Percentiles rank a stretch among this genome's conserved stretches.
These are phyloP conservation scores for Drosophila kikkawai DNA, from an alignment of 1,140 invertebrate genomes.

Conservation along the genomic window DNA sequence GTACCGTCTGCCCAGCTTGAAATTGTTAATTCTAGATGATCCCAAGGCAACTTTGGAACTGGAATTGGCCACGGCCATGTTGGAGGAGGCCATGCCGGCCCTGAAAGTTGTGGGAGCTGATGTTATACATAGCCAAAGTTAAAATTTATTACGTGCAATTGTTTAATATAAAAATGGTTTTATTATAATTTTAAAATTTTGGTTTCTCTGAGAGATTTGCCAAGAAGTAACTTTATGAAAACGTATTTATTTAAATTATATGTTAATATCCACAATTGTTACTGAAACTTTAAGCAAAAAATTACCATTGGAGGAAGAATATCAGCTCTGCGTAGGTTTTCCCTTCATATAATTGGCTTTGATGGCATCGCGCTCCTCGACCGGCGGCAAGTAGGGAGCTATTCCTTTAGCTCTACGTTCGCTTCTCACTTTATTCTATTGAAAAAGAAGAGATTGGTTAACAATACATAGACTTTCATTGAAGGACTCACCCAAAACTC, in stretches of 20 bases:
- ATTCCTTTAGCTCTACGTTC: slow-evolving; percentile 77
- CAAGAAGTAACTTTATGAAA: slow-evolving; percentile 6
- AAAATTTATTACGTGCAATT: slow-evolving; percentile 41
- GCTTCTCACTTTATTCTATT: slow-evolving; percentile 73
- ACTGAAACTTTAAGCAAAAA: slow-evolving; percentile 10
- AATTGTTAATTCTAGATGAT: slow-evolving; percentile 86
- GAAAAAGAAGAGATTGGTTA: background rate
- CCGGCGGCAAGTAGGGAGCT: slow-evolving; percentile 67
- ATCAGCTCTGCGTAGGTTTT: slow-evolving; percentile 56
- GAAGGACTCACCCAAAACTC: slow-evolving; percentile 87
- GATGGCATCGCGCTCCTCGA: slow-evolving; percentile 72
- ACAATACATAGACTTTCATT: slow-evolving; percentile 4
- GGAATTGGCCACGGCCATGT: slow-evolving; percentile 87
- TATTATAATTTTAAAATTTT: background rate
- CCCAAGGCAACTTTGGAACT: slow-evolving; percentile 85
- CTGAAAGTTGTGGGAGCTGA: slow-evolving; percentile 75
- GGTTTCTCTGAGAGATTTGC: background rate
- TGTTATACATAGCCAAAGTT: slow-evolving; percentile 52
- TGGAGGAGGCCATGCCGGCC: slow-evolving; percentile 86
- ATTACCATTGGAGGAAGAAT: slow-evolving; percentile 1
- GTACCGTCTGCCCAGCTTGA: slow-evolving; percentile 87
- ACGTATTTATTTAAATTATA: slow-evolving; percentile 1
- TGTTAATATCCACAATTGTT: slow-evolving; percentile 7
- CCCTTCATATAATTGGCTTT: slow-evolving; percentile 81
- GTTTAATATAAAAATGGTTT: slow-evolving; percentile 28